Conservation (phyloP, 2,113 vertebrate genomes). For the Tupaia tana region DNA sequence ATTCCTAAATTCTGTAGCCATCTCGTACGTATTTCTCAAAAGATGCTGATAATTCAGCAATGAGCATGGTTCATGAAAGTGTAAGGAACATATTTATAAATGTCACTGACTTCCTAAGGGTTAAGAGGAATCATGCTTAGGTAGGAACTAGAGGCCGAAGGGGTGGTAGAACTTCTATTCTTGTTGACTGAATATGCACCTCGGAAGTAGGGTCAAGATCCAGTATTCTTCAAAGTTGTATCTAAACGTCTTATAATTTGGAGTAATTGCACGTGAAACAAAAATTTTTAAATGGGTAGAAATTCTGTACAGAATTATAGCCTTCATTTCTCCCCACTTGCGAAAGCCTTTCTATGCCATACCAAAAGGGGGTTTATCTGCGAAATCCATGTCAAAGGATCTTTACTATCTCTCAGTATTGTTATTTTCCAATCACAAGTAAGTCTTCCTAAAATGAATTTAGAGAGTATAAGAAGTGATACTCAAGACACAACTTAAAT, state of each 20-base stretch:
- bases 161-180: not conserved
- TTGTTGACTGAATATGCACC: not conserved
- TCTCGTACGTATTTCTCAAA: constrained; percentile 8
- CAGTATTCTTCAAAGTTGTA: constrained; percentile 28
- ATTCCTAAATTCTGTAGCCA: not conserved
- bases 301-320: constrained; percentile 1
- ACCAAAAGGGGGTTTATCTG: not conserved
- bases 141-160: not conserved
- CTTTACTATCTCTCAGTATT: not conserved
- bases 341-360: not conserved
- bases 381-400: not conserved
- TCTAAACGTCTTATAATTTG: not conserved
- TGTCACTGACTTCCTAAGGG: not conserved
- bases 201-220: not conserved
- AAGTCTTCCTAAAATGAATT: not conserved
- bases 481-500: not conserved
- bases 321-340: not conserved
- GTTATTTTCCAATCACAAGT: not conserved
- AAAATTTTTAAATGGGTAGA: not conserved
- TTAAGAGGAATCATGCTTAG: not conserved
- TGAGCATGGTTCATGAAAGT: not conserved
- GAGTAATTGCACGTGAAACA: not conserved
- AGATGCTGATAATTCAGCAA: not conserved
- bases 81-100: not conserved
- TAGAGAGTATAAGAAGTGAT: not conserved